Base-by-base conservation (phyloP, 2,888 invertebrate species). In the Mythimna albipuncta region DNA sequence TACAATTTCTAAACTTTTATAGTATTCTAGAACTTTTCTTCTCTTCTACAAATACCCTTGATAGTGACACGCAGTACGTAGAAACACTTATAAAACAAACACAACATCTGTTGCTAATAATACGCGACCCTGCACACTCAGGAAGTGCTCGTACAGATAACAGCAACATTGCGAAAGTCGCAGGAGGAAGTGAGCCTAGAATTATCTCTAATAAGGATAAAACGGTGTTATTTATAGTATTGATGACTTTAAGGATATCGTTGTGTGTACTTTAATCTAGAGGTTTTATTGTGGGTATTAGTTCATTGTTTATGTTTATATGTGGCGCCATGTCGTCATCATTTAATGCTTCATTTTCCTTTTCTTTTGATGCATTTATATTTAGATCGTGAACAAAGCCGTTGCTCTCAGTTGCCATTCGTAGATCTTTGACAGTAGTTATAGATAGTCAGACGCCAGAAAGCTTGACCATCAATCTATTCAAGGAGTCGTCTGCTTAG, bases 51-150 rank as follows among this genome's bases (percentile, higher is more conserved):
- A 7, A 55, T 71, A 41, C 38, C 66, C 72, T 79, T 82, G 72
- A 47, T 26, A 81, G 61, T 61, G 11, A 52, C 58, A 35, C 75
- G 26, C 11, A 74, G 54, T 72, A 76, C 80, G 35, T 58, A 52
- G 19, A 55, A 54, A 72, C 67, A 78, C 72, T 82, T 72, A 82
- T 82, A 82, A 82, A 82, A 79, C 83, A 79, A 79, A 79, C 79
- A 83, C 55, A 73, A 50, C 79, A 72, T 78, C 73, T 79, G 79
- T 52, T 35, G 57, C 83, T 80, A 80, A 74, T 83, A 69, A 80
- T 80, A 80, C 50, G 44, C 81, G 81, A 81, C 81, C 84, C 81
- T 81, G 81, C 58, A 44, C 26, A 13, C 81, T 64, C 84, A 83
- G 84, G 81, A 83, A 81, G 81, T 83, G 61, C 61, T 58, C 58